Evolutionary conservation across 2,113 vertebrate genomes (phyloP).

Genomic region (Lycocorax pyrrhopterus): DNA sequence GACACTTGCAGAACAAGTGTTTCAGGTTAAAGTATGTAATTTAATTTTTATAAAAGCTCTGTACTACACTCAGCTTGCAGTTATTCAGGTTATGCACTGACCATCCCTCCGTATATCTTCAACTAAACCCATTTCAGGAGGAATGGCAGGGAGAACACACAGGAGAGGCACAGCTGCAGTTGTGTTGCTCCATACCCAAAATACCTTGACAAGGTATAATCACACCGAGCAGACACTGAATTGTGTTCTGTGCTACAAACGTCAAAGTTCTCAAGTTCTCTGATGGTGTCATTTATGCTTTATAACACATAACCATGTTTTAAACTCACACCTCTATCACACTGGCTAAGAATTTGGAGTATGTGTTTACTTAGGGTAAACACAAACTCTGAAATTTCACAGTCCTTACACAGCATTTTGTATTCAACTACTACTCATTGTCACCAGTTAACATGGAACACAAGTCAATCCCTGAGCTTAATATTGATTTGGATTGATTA

Average conservation of each 20-base stretch:
- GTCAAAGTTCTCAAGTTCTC: background rate
- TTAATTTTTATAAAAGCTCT: background rate
- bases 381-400: background rate
- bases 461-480: background rate
- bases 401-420: background rate
- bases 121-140: background rate
- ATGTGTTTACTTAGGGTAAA: background rate
- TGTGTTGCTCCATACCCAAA: background rate
- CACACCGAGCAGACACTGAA: background rate
- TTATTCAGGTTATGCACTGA: background rate
- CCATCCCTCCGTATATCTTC: background rate
- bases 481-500: background rate
- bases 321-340: background rate
- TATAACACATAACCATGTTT: background rate
- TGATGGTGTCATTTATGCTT: background rate
- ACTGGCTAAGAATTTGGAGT: background rate
- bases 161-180: background rate
- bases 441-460: background rate
- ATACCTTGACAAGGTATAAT: background rate
- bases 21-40: background rate
- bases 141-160: background rate
- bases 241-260: background rate
- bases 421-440: background rate
- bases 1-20: background rate
- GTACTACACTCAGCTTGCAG: background rate